Conservation (phyloP, 2,797 vertebrate genomes). For the Glossophaga mutica region DNA sequence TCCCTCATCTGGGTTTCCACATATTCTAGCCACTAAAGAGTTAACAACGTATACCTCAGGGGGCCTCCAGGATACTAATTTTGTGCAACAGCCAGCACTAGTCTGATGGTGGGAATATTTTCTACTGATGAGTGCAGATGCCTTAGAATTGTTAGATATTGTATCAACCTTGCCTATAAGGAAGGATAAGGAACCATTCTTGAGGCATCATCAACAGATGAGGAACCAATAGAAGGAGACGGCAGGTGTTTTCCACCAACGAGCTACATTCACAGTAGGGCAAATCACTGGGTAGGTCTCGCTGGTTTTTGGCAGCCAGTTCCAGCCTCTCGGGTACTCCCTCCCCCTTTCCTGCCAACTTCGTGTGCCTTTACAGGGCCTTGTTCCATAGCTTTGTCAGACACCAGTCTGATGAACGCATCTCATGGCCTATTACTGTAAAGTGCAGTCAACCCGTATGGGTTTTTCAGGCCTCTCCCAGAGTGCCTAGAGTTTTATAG, state of each 20-base stretch:
- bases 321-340: neutral
- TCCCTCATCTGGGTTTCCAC: neutral
- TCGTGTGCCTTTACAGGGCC: neutral
- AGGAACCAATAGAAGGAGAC: neutral
- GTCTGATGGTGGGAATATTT: neutral
- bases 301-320: neutral
- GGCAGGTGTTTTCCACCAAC: neutral
- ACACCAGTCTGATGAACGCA: neutral
- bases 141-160: neutral
- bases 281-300: neutral
- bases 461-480: neutral
- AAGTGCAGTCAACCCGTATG: neutral
- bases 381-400: neutral
- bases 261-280: neutral
- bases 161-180: neutral
- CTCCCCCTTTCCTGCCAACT: neutral
- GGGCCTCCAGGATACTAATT: neutral
- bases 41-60: neutral
- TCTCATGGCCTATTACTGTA: neutral
- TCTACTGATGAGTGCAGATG: neutral
- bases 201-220: neutral
- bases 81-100: neutral
- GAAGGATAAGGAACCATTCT: neutral
- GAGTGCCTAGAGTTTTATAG: neutral
- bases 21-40: neutral